phyloP scores from a whole-genome alignment of 2,797 vertebrate genomes.

The Remorina albescens region DNA sequence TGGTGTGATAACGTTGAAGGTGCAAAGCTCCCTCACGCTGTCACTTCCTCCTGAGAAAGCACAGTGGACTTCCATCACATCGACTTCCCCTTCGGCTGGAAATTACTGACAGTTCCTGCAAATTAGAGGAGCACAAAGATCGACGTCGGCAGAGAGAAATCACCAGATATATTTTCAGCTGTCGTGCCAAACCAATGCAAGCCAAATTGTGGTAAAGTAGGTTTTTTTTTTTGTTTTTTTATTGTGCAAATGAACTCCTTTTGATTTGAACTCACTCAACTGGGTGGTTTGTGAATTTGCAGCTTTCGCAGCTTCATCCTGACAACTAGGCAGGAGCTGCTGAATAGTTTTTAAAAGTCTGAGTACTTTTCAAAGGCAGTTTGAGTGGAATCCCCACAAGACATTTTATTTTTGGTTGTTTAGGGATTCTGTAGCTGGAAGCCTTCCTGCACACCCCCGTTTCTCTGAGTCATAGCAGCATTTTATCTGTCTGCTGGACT shows the following conservation, averaged over 20 bases:
- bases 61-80: background rate
- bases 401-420: slow-evolving; percentile 10
- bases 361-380: background rate
- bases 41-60: background rate
- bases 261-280: no score
- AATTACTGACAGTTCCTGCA: background rate
- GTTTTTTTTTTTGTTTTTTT: no score
- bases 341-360: background rate
- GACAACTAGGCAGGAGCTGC: background rate
- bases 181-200: background rate
- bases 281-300: background rate
- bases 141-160: background rate
- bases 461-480: slow-evolving; percentile 43
- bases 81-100: background rate
- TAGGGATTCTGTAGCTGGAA: slow-evolving; percentile 15
- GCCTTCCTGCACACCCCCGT: slow-evolving; percentile 24
- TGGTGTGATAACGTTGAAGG: background rate
- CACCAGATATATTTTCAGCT: background rate
- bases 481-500: slow-evolving; percentile 49
- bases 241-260: background rate
- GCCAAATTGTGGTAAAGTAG: background rate
- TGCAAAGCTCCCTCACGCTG: background rate
- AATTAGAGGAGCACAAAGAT: background rate
- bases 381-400: background rate
- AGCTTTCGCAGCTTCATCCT: background rate